Conservation (phyloP, 2,888 invertebrate species). For the Tolmerus cingulatus region DNA sequence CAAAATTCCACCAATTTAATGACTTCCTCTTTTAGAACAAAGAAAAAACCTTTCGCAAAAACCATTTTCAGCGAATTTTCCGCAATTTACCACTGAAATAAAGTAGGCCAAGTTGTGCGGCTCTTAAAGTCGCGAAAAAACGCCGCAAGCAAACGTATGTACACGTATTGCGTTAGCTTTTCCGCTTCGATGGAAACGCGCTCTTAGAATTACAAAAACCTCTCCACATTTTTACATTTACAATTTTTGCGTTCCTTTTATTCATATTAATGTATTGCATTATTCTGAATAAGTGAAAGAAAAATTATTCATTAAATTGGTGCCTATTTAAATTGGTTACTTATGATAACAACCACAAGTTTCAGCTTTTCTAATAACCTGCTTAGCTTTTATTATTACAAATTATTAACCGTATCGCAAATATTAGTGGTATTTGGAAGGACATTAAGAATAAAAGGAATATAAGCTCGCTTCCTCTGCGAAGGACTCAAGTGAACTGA, state of each 20-base stretch:
- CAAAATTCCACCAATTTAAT: not conserved
- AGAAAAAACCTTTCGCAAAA: not conserved
- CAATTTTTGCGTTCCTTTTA: not conserved
- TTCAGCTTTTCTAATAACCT: not conserved
- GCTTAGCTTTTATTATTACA: not conserved
- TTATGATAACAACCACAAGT: not conserved
- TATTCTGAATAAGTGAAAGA: not conserved
- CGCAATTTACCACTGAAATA: not conserved
- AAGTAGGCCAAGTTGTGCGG: not conserved
- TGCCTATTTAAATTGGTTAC: not conserved
- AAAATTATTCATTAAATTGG: not conserved
- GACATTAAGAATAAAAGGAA: not conserved
- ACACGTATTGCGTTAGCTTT: not conserved
- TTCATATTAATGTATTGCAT: not conserved
- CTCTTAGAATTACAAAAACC: not conserved
- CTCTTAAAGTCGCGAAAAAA: not conserved
- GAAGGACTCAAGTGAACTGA: not conserved
- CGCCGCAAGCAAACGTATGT: not conserved
- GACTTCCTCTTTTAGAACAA: not conserved
- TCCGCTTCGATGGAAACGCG: not conserved
- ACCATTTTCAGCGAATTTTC: not conserved
- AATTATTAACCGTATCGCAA: not conserved
- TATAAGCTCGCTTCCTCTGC: not conserved
- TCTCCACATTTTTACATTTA: not conserved
- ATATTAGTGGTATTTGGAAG: not conserved